phyloP scores from a whole-genome alignment of 2,888 invertebrate genomes.

The Apamea crenata region DNA sequence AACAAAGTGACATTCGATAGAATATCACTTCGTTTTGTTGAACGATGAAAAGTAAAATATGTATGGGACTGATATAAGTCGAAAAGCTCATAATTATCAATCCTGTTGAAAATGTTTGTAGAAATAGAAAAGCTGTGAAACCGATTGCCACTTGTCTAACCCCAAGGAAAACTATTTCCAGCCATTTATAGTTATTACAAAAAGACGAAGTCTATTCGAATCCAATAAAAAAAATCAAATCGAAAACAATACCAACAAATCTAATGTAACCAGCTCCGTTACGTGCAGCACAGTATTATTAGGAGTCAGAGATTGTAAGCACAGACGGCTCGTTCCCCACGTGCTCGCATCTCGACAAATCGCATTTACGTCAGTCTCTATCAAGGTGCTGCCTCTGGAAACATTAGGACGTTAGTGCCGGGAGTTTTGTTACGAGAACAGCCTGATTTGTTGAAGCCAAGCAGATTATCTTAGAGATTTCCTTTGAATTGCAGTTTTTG shows the following conservation, averaged over 20 bases:
- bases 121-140: background rate
- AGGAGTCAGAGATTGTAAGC: slow-evolving; percentile 51
- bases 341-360: slow-evolving; percentile 71
- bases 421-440: slow-evolving; percentile 43
- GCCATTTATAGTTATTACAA: too few species aligned
- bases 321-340: slow-evolving; percentile 62
- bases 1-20: background rate
- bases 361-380: slow-evolving; percentile 73
- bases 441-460: slow-evolving; percentile 43
- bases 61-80: too few species aligned
- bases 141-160: background rate
- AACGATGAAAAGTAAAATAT: too few species aligned
- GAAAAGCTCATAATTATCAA: background rate
- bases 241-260: slow-evolving; percentile 27
- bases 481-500: background rate
- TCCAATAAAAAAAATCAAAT: slow-evolving; percentile 21
- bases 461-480: slow-evolving; percentile 28
- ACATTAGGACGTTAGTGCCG: slow-evolving; percentile 58
- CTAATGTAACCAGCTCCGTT: slow-evolving; percentile 25
- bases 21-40: too few species aligned
- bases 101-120: background rate
- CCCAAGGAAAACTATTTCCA: background rate
- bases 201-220: background rate
- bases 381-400: slow-evolving; percentile 67
- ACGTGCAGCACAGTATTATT: slow-evolving; percentile 59